Evolutionary conservation across 2,113 vertebrate species (phyloP).

Genomic region (Pangasianodon gigas): DNA sequence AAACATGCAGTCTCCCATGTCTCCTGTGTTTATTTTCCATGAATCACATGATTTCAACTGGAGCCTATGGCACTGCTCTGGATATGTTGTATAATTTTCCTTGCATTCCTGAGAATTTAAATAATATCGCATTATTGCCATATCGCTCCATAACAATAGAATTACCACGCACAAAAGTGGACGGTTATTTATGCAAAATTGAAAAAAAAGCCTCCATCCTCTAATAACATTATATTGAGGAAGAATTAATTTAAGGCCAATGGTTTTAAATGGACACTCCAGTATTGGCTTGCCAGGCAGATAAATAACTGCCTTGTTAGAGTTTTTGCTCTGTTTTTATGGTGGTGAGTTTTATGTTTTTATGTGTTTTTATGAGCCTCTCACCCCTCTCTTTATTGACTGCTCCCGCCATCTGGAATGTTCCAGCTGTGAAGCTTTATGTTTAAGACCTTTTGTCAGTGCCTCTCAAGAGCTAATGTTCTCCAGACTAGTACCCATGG

Average conservation of each 20-base stretch:
- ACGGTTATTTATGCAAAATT: slow-evolving; percentile 51
- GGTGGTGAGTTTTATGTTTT: slow-evolving; percentile 57
- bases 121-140: slow-evolving; percentile 30
- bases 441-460: slow-evolving; percentile 58
- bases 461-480: slow-evolving; percentile 40
- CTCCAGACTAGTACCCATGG: slow-evolving; percentile 37
- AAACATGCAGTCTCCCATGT: slow-evolving; percentile 3
- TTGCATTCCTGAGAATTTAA: slow-evolving; percentile 3
- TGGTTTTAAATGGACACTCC: slow-evolving; percentile 56
- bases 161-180: slow-evolving; percentile 6
- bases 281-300: slow-evolving; percentile 59
- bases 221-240: slow-evolving; percentile 62
- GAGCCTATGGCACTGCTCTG: background rate
- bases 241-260: slow-evolving; percentile 56
- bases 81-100: slow-evolving; percentile 12
- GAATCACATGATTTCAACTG: slow-evolving; percentile 11
- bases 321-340: slow-evolving; percentile 60
- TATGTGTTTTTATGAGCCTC: slow-evolving; percentile 60
- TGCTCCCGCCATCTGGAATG: slow-evolving; percentile 68
- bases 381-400: slow-evolving; percentile 68
- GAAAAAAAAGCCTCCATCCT: slow-evolving; percentile 50
- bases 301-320: slow-evolving; percentile 66
- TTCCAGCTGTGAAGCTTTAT: slow-evolving; percentile 61
- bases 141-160: slow-evolving; percentile 13
- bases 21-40: slow-evolving; percentile 36